A percentile compares a stretch with the other conserved stretches of the same genome.
These are phyloP conservation scores for Malurus leucopterus DNA, from an alignment of 2,797 vertebrate genomes.

Conservation along the genomic window DNA sequence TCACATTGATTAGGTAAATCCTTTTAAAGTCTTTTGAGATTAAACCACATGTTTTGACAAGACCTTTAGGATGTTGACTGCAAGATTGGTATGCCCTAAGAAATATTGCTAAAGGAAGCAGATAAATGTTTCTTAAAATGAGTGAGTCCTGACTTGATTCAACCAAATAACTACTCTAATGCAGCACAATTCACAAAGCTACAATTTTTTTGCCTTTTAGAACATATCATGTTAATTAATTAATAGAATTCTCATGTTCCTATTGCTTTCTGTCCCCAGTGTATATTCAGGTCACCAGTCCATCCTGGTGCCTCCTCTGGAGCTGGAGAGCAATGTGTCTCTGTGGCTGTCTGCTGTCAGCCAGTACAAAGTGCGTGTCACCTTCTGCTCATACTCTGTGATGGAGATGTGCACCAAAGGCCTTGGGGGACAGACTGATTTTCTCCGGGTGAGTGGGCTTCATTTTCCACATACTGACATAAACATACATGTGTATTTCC, in stretches of 20 bases:
- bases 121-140: neutral
- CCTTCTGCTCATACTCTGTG: conserved; percentile 96
- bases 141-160: neutral
- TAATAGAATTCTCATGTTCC: neutral
- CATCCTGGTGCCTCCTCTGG: conserved; percentile 90
- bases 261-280: conserved; percentile 58
- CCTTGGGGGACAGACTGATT: conserved; percentile 86
- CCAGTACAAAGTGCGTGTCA: conserved; percentile 92
- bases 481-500: rapidly evolving
- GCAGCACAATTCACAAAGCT: neutral
- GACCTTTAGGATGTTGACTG: neutral
- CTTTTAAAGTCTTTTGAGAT: neutral
- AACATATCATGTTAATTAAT: neutral
- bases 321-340: conserved; percentile 91
- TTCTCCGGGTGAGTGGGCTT: conserved; percentile 79
- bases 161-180: neutral
- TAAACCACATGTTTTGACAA: neutral
- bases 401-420: conserved; percentile 98
- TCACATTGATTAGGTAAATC: neutral
- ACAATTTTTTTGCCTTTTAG: neutral
- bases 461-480: neutral
- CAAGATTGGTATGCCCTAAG: neutral
- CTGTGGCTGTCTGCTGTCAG: conserved; percentile 93
- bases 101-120: neutral
- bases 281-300: conserved; percentile 96